phyloP scores from a whole-genome alignment of 2,797 vertebrate species.

The Alcedo quadribrachys region DNA sequence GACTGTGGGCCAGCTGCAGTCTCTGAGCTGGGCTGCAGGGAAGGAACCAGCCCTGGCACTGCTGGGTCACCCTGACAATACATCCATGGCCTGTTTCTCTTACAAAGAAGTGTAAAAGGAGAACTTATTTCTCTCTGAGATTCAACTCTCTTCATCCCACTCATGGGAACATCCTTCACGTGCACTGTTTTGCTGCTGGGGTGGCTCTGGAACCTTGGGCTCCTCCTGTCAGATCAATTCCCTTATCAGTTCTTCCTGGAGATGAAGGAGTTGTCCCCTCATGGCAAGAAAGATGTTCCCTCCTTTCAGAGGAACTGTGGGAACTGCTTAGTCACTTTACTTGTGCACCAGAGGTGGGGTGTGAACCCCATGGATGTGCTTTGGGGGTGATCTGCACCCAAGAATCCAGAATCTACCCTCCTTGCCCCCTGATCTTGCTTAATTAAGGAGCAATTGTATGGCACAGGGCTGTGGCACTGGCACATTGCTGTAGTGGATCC shows the following conservation, averaged over 20 bases:
- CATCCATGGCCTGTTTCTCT: not conserved
- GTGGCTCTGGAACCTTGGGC: not conserved
- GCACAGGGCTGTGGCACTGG: not conserved
- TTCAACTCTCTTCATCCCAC: not conserved
- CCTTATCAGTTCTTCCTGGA: not conserved
- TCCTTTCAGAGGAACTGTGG: not conserved
- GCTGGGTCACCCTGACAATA: no score
- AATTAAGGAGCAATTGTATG: fast-evolving
- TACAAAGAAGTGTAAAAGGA: not conserved
- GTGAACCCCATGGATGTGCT: not conserved
- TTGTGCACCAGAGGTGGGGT: not conserved
- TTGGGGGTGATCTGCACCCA: not conserved
- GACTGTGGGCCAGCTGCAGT: fast-evolving
- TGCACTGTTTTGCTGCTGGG: no score
- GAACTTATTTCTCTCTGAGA: not conserved
- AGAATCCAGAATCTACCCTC: not conserved
- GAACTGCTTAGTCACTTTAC: not conserved
- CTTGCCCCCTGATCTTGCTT: not conserved
- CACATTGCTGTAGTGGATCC: not conserved
- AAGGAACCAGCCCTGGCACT: not conserved
- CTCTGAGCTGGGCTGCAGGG: not conserved
- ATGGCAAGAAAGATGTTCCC: not conserved
- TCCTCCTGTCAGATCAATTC: not conserved
- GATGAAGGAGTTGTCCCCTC: not conserved
- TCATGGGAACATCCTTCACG: no score